Evolutionary conservation across 2,888 invertebrate species (phyloP), one percentile per base, ranked within the genome.

Genomic region (Tubulanus polymorphus): DNA sequence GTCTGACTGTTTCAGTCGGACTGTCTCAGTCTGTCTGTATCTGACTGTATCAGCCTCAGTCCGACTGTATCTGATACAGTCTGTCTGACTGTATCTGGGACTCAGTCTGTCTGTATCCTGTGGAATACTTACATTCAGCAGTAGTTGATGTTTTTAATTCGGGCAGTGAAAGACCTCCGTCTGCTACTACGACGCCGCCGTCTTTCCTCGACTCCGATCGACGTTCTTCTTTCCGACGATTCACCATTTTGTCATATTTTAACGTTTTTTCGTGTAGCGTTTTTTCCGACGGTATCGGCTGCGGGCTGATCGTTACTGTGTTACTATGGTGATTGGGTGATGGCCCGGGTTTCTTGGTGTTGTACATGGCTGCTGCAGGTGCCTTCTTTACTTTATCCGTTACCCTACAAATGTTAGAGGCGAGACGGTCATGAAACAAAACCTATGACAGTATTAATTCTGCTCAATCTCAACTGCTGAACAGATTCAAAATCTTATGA

Each of bases 221-320:
- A 57, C 59, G 46, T 57, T 62, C 46, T n/a, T 45, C 48, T 62
- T 59, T 23, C 41, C 23, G 37, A 2, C 15, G 37, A 23, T 45
- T 37, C 10, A 23, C 30, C 26, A 15, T 46, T 41, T 50, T 54
- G 20, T 63, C 63, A 48, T 63, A 62, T 47, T 62, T 63, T 6
- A 64, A 51, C 1, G 62, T 55, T 57, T 72, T 72, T 15, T 71
- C 71, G 55, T 71, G 68, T 15, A 73, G 61, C 37, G 69, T 71
- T 57, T 68, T 72, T 59, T 74, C 72, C 27, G 68, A 64, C 56
- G 69, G 69, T 27, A 71, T 58, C 3, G 69, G 69, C 57, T 72
- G 71, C 1, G 71, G 71, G 53, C 68, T 70, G 37, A 71, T 62
- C 23, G 68, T 15, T 8, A 18, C 18, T 41, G 41, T 63, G 10